Evolutionary conservation across 2,797 vertebrate genomes (phyloP).

Genomic region (Rhincodon typus): DNA sequence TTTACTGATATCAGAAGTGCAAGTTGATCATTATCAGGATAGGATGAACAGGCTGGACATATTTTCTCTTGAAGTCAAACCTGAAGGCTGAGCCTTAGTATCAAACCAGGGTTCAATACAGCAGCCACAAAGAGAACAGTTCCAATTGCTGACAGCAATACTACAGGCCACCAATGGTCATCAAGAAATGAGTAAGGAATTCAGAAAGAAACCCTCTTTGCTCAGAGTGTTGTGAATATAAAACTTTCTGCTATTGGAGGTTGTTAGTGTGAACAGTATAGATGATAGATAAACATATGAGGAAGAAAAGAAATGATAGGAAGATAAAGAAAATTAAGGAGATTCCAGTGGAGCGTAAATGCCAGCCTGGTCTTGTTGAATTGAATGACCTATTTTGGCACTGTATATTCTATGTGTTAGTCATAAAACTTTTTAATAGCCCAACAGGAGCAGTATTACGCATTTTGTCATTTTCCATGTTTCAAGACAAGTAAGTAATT

Average conservation of each 20-base stretch:
- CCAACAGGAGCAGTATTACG: not conserved
- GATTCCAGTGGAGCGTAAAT: not conserved
- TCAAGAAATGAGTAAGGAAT: not conserved
- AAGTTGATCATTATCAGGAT: not conserved
- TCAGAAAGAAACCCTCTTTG: not conserved
- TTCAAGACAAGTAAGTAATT: not conserved
- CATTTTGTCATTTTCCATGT: not conserved
- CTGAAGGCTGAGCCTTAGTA: not conserved
- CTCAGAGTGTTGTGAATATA: not conserved
- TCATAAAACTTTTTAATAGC: not conserved
- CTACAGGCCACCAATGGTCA: not conserved
- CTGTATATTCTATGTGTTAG: not conserved
- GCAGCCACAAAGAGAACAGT: too few relatives aligned
- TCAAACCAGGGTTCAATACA: not conserved
- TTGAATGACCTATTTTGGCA: not conserved
- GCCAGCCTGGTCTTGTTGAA: not conserved
- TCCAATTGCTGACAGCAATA: too few relatives aligned
- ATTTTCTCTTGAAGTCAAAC: not conserved
- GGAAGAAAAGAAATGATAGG: not conserved
- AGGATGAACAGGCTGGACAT: not conserved
- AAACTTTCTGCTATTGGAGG: not conserved
- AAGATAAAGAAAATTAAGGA: not conserved
- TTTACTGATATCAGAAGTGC: not conserved
- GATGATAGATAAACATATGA: not conserved
- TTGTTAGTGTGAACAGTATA: not conserved